Evolutionary conservation across 2,113 vertebrate species (phyloP).

Genomic region (Hylia prasina): DNA sequence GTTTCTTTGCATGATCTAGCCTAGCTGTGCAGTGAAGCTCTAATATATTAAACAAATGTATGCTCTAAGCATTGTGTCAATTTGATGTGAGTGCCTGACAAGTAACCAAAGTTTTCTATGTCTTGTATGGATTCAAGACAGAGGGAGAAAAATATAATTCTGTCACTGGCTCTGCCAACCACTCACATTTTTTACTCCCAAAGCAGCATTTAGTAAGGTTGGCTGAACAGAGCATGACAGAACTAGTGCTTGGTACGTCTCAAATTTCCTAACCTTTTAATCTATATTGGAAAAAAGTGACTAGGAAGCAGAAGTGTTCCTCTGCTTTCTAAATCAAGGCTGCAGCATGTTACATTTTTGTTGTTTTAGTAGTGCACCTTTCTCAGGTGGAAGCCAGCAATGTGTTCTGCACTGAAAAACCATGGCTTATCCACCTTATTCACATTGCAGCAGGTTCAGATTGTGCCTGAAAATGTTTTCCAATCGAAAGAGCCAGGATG

Average conservation of each 20-base stretch:
- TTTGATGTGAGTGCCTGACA: background rate
- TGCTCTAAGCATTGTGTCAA: background rate
- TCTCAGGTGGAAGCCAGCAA: background rate
- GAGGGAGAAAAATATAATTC: fast-evolving
- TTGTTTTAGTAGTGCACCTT: background rate
- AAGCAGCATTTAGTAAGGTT: background rate
- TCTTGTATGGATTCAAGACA: background rate
- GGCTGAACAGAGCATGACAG: background rate
- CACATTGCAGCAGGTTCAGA: background rate
- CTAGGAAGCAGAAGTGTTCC: background rate
- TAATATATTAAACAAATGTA: background rate
- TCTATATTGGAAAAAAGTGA: fast-evolving
- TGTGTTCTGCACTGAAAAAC: background rate
- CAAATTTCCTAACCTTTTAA: background rate
- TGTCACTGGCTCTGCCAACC: background rate
- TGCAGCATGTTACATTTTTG: background rate
- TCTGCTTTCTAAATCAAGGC: background rate
- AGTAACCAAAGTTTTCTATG: background rate
- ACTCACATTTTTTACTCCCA: background rate
- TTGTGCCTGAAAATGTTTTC: background rate
- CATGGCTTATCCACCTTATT: background rate
- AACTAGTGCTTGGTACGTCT: background rate
- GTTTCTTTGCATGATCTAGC: background rate
- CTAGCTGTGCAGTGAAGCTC: background rate
- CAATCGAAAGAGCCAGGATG: background rate